Conservation (phyloP, 2,113 vertebrate genomes). For the Mormyrus iriodes region DNA sequence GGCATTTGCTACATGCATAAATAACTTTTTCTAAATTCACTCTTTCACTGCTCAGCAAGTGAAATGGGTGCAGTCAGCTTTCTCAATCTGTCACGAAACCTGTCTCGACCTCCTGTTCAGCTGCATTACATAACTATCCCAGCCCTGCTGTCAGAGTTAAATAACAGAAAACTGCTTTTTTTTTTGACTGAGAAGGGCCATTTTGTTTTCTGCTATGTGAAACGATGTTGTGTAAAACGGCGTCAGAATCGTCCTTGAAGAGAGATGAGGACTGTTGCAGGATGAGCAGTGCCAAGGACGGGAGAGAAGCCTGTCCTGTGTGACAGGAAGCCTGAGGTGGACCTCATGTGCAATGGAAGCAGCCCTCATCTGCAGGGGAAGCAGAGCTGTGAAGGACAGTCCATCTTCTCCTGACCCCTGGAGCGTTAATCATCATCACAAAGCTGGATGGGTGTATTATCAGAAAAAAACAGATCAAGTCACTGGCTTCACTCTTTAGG, state of each 20-base stretch:
- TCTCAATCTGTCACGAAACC: conserved; percentile 61
- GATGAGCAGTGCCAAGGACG: background rate
- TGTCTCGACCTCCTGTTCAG: conserved; percentile 28
- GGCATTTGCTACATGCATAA: background rate
- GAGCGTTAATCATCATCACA: background rate
- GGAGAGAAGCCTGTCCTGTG: background rate
- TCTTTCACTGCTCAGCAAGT: conserved; percentile 38
- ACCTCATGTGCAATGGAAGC: background rate
- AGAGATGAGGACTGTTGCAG: background rate
- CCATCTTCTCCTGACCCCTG: background rate
- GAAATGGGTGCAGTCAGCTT: conserved; percentile 49
- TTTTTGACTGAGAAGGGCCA: background rate
- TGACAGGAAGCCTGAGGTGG: background rate
- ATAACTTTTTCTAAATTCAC: background rate
- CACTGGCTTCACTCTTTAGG: background rate
- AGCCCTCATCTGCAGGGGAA: background rate
- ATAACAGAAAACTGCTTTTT: background rate
- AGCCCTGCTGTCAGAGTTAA: background rate
- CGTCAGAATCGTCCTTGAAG: background rate
- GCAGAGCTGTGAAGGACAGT: background rate
- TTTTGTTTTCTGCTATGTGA: background rate
- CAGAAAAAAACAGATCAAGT: background rate
- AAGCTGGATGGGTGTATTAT: background rate
- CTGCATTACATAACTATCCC: conserved; percentile 18
- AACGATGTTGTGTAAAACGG: background rate